Evolutionary conservation across 92 coral and sea anemone genomes (phyloP), one percentile per base, ranked within the genome.

Genomic region (Phenganax marumi): DNA sequence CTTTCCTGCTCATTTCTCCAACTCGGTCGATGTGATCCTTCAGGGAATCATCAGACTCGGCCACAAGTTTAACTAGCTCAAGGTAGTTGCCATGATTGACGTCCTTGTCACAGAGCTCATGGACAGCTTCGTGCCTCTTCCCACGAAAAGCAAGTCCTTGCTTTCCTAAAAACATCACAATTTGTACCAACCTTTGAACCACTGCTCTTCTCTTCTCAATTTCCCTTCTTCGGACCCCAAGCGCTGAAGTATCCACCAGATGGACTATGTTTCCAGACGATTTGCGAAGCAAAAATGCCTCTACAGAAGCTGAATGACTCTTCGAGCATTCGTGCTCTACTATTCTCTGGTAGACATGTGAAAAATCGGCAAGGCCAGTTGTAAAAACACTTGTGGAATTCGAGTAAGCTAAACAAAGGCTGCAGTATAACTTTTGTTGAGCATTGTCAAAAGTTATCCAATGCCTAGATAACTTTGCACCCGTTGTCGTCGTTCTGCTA

Each of bases 301-400:
- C 73, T n/a, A 68, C 73, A 7, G 73, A 68, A 46, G 73, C 73
- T 68, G 73, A 68, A 25, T 70, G 76, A 46, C 50, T 70, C 55
- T 70, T 70, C 76, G 76, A 70, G 48, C 52, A 70, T 53, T 70
- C 56, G 76, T 70, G 76, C 76, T 68, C 73, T 68, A 19, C 49
- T 11, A 68, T 68, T 68, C 73, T 23, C 73, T 68, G 73, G 25
- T 68, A 46, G 11, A 68, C 73, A 68, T 68, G 73, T 10, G 73
- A 13, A 19, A 56, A 56, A 56, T 56, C 63, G 70, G 70, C 21
- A 63, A 63, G 70, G 26, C 70, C 70, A 63, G 21, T 63, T 23
- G 26, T 63, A 63, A 63, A 63, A 18, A 63, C 70, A 13, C 17
- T 56, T 19, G 63, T 19, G 63, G 16, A 56, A 56, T 56, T 56